phyloP scores from a whole-genome alignment of 2,888 invertebrate species.

The Drosophila robusta region DNA sequence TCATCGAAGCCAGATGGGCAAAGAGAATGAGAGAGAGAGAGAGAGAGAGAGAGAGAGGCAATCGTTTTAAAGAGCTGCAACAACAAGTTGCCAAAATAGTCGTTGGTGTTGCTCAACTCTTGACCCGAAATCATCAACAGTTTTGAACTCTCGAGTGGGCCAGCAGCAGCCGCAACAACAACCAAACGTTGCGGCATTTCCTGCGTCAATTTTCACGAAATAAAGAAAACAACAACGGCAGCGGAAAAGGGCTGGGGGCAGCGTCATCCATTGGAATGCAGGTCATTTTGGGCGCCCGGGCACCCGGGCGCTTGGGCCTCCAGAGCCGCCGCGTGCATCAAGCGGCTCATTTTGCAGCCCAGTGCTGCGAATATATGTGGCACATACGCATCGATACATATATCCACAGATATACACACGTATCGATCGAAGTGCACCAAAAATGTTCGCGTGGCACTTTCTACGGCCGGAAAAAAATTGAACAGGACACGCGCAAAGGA shows the following conservation, averaged over 20 bases:
- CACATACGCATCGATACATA: conserved; percentile 9
- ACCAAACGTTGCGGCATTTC: conserved; percentile 62
- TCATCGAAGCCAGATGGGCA: conserved; percentile 3
- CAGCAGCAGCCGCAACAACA: conserved; percentile 16
- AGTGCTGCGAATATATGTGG: conserved; percentile 16
- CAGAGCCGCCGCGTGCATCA: neutral
- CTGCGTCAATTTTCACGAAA: conserved; percentile 75
- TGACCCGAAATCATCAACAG: conserved; percentile 73
- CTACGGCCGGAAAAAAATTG: conserved; percentile 44
- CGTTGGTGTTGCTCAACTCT: conserved; percentile 51
- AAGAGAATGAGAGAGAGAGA: neutral
- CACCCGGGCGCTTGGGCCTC: conserved; percentile 13
- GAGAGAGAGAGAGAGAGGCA: neutral
- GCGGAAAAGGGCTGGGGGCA: conserved; percentile 25
- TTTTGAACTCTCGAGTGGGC: conserved; percentile 52
- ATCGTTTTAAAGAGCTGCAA: conserved; percentile 45
- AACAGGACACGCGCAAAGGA: conserved; percentile 52
- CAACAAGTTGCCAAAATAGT: conserved; percentile 61
- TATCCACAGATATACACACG: neutral
- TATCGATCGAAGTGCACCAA: conserved; percentile 48
- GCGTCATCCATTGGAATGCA: conserved; percentile 50
- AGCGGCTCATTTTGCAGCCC: conserved; percentile 47
- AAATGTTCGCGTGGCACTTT: conserved; percentile 39
- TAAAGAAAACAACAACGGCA: conserved; percentile 10
- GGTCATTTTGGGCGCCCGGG: conserved; percentile 51